Evolutionary conservation across 2,888 invertebrate species (phyloP).

Genomic region (Drosophila longiperda): DNA sequence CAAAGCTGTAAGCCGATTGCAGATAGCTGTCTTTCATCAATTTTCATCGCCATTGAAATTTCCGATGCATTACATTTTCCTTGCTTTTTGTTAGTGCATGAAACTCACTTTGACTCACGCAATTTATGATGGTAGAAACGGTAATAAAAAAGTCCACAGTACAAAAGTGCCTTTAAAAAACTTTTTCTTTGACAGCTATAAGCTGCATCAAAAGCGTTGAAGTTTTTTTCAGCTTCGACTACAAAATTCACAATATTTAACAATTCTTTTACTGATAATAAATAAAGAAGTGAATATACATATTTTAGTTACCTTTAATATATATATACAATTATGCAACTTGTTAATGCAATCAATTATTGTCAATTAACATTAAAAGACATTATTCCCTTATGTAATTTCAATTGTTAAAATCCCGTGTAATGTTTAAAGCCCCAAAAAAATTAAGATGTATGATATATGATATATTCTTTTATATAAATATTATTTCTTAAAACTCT

Average conservation of each 20-base stretch:
- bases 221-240: background rate
- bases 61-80: slow-evolving; percentile 7
- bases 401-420: no score
- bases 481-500: no score
- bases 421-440: no score
- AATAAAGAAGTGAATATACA: no score
- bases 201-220: no score
- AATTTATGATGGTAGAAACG: slow-evolving; percentile 28
- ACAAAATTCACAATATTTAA: background rate
- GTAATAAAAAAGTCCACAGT: slow-evolving; percentile 42
- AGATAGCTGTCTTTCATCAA: slow-evolving; percentile 13
- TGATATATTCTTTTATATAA: no score
- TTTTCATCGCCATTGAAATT: slow-evolving; percentile 14
- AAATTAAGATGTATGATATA: no score
- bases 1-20: slow-evolving; percentile 1
- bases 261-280: background rate
- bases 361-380: no score
- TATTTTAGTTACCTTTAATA: no score
- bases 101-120: slow-evolving; percentile 46
- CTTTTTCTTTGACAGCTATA: background rate
- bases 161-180: slow-evolving; percentile 23
- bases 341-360: no score
- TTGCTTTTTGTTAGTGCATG: background rate
- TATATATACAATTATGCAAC: no score
- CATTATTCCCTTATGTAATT: no score